Evolutionary conservation across 2,797 vertebrate genomes (phyloP).

Genomic region (Galagoides demidoff): DNA sequence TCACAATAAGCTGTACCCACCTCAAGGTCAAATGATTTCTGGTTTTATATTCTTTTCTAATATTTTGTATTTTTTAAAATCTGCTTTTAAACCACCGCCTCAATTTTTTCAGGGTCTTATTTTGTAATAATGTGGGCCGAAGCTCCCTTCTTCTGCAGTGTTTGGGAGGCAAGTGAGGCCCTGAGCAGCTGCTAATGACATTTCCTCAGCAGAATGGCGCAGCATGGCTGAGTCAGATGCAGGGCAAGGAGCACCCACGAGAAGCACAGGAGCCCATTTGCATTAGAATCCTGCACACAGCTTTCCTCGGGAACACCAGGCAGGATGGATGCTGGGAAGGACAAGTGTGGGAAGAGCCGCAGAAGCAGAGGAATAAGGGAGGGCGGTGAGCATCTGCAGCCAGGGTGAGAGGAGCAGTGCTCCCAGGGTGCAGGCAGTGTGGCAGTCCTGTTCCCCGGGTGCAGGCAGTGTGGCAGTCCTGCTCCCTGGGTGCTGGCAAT

Average conservation of each 20-base stretch:
- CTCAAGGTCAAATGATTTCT: conserved; percentile 6
- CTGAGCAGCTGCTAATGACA: background rate
- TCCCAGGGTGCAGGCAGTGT: too few species aligned
- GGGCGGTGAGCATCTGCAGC: background rate
- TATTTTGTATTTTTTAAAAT: conserved; percentile 28
- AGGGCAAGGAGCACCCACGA: background rate
- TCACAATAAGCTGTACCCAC: background rate
- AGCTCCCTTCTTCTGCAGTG: background rate
- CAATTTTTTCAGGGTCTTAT: conserved; percentile 39
- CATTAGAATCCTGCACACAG: background rate
- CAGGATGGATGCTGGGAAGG: background rate
- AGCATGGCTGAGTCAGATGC: background rate
- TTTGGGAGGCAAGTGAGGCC: background rate
- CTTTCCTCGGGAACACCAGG: background rate
- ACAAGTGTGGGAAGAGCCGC: background rate
- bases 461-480: too few species aligned
- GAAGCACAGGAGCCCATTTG: background rate
- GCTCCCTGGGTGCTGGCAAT: too few species aligned
- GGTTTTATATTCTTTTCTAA: background rate
- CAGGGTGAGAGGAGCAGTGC: too few species aligned
- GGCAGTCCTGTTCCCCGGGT: too few species aligned
- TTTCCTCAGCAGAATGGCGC: background rate
- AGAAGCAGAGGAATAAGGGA: background rate
- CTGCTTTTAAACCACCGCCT: background rate
- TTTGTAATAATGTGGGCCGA: background rate